A percentile compares a stretch with the other conserved stretches of the same genome.
These are phyloP conservation scores for Nesoenas mayeri DNA, from an alignment of 2,113 vertebrate species.

Conservation along the genomic window DNA sequence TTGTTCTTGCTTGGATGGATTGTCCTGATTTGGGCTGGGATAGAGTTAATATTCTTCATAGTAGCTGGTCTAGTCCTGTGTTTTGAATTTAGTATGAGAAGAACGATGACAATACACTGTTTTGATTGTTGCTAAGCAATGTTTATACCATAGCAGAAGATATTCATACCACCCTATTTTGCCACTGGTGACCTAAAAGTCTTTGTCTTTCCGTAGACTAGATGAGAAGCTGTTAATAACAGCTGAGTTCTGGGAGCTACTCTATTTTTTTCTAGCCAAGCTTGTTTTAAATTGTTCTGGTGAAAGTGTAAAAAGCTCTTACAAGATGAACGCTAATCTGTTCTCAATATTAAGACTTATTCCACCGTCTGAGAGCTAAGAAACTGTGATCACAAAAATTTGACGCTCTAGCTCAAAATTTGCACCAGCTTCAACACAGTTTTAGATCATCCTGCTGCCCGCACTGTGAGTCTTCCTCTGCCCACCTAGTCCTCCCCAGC, in stretches of 20 bases:
- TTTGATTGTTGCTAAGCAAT: no score
- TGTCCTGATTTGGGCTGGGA: no score
- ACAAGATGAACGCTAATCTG: neutral
- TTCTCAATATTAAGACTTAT: neutral
- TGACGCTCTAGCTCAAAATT: neutral
- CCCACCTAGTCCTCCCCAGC: neutral
- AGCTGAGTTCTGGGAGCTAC: neutral
- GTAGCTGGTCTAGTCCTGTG: no score
- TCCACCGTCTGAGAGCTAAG: neutral
- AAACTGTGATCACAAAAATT: neutral
- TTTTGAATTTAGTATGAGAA: no score
- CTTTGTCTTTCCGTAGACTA: neutral
- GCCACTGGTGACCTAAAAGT: neutral
- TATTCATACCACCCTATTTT: neutral
- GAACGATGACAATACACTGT: no score
- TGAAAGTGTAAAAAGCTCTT: neutral
- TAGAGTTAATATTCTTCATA: no score
- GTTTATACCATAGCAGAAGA: no score
- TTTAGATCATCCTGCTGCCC: neutral
- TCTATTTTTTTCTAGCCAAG: neutral
- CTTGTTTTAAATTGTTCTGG: neutral
- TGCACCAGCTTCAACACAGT: neutral
- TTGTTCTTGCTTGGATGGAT: neutral
- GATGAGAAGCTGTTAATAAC: neutral
- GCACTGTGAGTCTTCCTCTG: neutral